These are phyloP conservation scores for Cromileptes altivelis DNA, from an alignment of 2,113 vertebrate species.

Conservation along the genomic window DNA sequence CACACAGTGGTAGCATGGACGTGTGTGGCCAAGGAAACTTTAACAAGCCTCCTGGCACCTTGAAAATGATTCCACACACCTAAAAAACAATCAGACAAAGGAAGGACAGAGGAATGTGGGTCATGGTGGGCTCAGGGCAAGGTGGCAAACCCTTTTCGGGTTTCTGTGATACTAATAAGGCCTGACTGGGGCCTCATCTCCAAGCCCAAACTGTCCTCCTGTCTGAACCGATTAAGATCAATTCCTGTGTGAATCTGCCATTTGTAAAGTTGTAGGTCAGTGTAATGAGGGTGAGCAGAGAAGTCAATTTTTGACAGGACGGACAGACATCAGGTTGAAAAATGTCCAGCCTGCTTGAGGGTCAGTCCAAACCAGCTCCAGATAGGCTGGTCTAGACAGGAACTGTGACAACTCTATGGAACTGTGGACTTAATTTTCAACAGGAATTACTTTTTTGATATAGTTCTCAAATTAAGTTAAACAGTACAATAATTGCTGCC, in stretches of 20 bases:
- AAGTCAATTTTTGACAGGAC: slow-evolving; percentile 1
- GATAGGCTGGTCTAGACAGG: neutral
- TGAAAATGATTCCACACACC: slow-evolving; percentile 37
- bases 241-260: slow-evolving; percentile 20
- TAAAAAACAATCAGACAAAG: slow-evolving; percentile 34
- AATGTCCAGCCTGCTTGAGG: slow-evolving; percentile 9
- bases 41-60: slow-evolving; percentile 19
- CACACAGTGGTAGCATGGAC: slow-evolving; percentile 8
- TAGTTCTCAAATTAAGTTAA: neutral
- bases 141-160: slow-evolving; percentile 31
- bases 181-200: slow-evolving; percentile 40
- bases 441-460: neutral
- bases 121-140: slow-evolving; percentile 51
- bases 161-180: slow-evolving; percentile 52
- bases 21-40: slow-evolving; percentile 1
- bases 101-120: slow-evolving; percentile 56
- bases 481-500: no score
- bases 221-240: slow-evolving; percentile 53
- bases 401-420: neutral
- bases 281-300: neutral
- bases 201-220: slow-evolving; percentile 28
- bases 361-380: neutral
- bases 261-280: neutral
- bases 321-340: slow-evolving; percentile 25
- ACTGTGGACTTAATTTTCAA: neutral